Percentiles rank a stretch among this genome's conserved stretches.
These are phyloP conservation scores for Germaria angustata DNA, from an alignment of 2,888 invertebrate genomes.

Conservation along the genomic window DNA sequence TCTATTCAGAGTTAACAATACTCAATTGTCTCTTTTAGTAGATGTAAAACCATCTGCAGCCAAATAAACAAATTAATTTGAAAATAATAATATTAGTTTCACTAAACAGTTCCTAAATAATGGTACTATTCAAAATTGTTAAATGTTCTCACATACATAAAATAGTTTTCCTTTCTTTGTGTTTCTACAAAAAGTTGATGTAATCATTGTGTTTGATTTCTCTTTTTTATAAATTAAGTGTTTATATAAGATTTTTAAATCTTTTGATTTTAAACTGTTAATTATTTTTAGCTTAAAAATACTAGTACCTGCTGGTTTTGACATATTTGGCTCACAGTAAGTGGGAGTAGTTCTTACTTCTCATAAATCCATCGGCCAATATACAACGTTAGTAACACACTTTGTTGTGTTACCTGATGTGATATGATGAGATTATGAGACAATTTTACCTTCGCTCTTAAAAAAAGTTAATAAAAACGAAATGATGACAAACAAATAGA, in stretches of 20 bases:
- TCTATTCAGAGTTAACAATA: too few relatives aligned
- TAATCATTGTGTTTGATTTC: conserved; percentile 3
- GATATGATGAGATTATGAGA: conserved; percentile 23
- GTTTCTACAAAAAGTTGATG: not conserved
- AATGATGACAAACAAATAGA: conserved; percentile 21
- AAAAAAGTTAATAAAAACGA: not conserved
- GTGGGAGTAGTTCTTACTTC: conserved; percentile 62
- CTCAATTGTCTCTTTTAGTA: not conserved
- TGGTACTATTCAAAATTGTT: not conserved
- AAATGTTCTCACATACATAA: not conserved
- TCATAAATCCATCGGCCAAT: conserved; percentile 10
- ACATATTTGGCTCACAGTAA: conserved; percentile 60
- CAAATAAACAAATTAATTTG: not conserved
- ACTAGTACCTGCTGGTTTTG: conserved; percentile 61
- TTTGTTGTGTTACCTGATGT: conserved; percentile 16
- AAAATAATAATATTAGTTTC: not conserved
- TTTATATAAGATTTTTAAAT: conserved; percentile 9
- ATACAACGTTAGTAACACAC: not conserved
- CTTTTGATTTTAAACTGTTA: conserved; percentile 48
- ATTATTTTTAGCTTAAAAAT: conserved; percentile 23
- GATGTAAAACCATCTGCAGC: not conserved
- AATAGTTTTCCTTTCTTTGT: not conserved
- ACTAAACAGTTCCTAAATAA: not conserved
- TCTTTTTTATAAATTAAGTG: not conserved
- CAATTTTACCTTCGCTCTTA: not conserved